Evolutionary conservation across 2,797 vertebrate genomes (phyloP).

Genomic region (Sebastes reedi): DNA sequence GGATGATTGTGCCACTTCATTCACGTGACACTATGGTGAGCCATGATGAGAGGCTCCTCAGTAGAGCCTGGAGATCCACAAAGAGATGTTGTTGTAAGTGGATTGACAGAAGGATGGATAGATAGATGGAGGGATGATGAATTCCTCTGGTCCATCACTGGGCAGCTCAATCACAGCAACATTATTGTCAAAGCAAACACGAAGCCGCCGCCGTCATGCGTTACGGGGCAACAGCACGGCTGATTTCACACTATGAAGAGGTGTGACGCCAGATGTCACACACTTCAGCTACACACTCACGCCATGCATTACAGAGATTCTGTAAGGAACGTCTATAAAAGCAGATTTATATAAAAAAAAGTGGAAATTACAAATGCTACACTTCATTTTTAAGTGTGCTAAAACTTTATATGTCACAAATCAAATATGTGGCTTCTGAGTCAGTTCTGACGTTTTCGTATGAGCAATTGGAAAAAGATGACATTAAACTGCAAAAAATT

Average conservation of each 20-base stretch:
- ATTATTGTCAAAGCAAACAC: conserved; percentile 7
- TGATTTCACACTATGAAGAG: conserved; percentile 32
- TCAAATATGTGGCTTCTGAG: background rate
- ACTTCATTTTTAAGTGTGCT: background rate
- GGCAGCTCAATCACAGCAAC: conserved; percentile 24
- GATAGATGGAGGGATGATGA: background rate
- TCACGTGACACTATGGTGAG: background rate
- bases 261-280: conserved; percentile 38
- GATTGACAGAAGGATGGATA: background rate
- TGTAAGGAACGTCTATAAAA: background rate
- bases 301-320: background rate
- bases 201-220: background rate
- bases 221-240: conserved; percentile 24
- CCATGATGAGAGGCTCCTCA: background rate
- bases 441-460: background rate
- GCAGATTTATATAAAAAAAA: background rate
- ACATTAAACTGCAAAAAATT: background rate
- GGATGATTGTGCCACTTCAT: background rate
- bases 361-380: background rate
- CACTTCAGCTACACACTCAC: conserved; percentile 14
- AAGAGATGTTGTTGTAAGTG: background rate
- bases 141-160: background rate
- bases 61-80: background rate
- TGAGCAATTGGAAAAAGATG: background rate
- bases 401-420: background rate